Evolutionary conservation across 2,113 vertebrate species (phyloP), one percentile per base, ranked within the genome.

Genomic region (Drymodes brunneopygia): DNA sequence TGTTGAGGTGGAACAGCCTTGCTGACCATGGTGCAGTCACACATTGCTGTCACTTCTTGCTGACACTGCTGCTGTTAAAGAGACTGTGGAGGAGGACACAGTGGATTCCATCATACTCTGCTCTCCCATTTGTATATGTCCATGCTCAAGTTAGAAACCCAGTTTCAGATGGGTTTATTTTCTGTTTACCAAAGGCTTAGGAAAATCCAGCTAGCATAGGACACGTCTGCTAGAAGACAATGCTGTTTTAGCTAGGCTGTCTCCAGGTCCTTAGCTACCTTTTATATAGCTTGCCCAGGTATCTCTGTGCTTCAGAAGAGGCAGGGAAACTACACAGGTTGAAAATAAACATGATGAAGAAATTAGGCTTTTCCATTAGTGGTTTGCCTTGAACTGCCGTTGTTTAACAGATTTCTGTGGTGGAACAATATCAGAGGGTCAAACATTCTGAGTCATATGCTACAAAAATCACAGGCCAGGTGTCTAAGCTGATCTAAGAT

Each of bases 291-390:
- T 79, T 66, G 4, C 18, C 38, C 3, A 6, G 16, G 12, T 48
- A 24, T 31, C 7, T 73, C 40, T 58, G 2, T 28, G 22, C 31
- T 47, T 80, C 17, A 19, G 7, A 42, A 36, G 12, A 69, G n/a
- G 11, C 1, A 85, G 31, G 15, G 10, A 53, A 69, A 53, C 0
- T n/a, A 29, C 2, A 14, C 0, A 0, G 11, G 15, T 18, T 31
- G 36, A 50, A 73, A 71, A n/a, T 8, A 44, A 79, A 48, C 67
- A 11, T 7, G 9, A 35, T 57, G 20, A 58, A 31, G 35, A 28
- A 86, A 50, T 2, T 9, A 40, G 12, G 10, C 11, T 61, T 84
- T 93, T 61, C n/a, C 9, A 13, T 48, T 40, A 36, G 12, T 38
- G 12, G 2, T 62, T 94, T 87, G 20, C 56, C 42, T 35, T 79